Evolutionary conservation across 2,797 vertebrate genomes (phyloP).

Genomic region (Hapalemur alaotrensis): DNA sequence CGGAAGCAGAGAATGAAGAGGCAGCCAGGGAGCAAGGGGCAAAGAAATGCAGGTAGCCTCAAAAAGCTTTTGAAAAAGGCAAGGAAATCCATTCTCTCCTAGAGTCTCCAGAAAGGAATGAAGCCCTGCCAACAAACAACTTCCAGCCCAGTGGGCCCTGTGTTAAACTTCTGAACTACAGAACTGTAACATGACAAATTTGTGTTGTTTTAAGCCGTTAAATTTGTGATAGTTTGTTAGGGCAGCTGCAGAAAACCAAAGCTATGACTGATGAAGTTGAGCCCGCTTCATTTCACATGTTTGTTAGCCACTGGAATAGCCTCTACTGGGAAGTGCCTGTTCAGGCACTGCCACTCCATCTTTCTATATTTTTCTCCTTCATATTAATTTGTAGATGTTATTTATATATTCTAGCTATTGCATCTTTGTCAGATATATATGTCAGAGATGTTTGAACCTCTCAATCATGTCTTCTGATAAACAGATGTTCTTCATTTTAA

Average conservation of each 20-base stretch:
- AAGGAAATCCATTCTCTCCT: not conserved
- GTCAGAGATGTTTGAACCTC: not conserved
- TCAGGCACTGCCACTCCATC: not conserved
- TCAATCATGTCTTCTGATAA: not conserved
- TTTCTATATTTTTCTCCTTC: not conserved
- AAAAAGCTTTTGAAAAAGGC: not conserved
- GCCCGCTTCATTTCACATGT: not conserved
- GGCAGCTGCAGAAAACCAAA: not conserved
- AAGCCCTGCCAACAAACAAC: not conserved
- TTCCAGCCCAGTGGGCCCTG: not conserved
- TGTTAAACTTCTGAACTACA: not conserved
- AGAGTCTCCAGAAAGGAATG: not conserved
- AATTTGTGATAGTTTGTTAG: not conserved
- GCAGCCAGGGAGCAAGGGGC: not conserved
- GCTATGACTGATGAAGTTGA: not conserved
- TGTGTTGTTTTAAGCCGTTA: not conserved
- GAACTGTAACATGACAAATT: not conserved
- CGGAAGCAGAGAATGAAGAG: not conserved
- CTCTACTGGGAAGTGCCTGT: not conserved
- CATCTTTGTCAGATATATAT: not conserved
- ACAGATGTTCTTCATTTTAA: not conserved
- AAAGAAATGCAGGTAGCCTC: not conserved
- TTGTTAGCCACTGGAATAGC: not conserved
- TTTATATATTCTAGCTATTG: too few relatives aligned
- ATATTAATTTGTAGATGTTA: too few relatives aligned